Evolutionary conservation across 2,797 vertebrate genomes (phyloP).

Genomic region (Lithobates sylvaticus): DNA sequence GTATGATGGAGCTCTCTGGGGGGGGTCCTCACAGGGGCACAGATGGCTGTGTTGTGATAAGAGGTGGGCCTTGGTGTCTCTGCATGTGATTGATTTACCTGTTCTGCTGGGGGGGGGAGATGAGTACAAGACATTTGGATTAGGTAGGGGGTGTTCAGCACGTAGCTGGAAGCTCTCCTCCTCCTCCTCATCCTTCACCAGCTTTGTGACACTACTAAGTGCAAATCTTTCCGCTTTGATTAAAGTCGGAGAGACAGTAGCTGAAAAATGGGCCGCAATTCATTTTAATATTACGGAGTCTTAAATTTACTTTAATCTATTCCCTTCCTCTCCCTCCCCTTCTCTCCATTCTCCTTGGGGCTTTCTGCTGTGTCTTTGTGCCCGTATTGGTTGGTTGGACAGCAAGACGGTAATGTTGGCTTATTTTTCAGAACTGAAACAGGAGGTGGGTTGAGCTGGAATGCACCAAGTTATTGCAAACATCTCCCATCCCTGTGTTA

Average conservation of each 20-base stretch:
- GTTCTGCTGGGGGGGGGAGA: constrained; percentile 21
- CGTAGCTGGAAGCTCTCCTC: constrained; percentile 31
- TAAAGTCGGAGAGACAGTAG: constrained; percentile 16
- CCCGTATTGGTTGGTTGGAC: constrained; percentile 14
- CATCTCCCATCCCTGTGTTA: too few species aligned
- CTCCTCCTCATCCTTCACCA: constrained; percentile 15
- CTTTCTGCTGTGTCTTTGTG: constrained; percentile 14
- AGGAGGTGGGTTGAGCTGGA: too few species aligned
- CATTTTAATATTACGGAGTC: constrained; percentile 19
- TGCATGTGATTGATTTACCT: constrained; percentile 47
- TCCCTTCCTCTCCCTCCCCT: constrained; percentile 1
- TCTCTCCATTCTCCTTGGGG: not conserved
- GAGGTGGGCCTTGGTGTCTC: constrained; percentile 37
- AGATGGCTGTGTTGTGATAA: constrained; percentile 45
- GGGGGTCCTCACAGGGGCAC: constrained; percentile 21
- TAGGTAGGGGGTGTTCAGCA: not conserved
- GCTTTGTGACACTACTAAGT: constrained; percentile 16
- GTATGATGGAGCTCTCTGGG: not conserved
- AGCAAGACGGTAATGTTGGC: not conserved
- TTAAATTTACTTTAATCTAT: constrained; percentile 33
- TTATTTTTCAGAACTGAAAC: not conserved
- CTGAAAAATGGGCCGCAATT: constrained; percentile 17
- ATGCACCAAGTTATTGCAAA: too few species aligned
- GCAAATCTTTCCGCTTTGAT: constrained; percentile 33
- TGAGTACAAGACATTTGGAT: constrained; percentile 27